Base-by-base conservation (phyloP, 2,888 invertebrate species). In the Nephrotoma appendiculata region DNA sequence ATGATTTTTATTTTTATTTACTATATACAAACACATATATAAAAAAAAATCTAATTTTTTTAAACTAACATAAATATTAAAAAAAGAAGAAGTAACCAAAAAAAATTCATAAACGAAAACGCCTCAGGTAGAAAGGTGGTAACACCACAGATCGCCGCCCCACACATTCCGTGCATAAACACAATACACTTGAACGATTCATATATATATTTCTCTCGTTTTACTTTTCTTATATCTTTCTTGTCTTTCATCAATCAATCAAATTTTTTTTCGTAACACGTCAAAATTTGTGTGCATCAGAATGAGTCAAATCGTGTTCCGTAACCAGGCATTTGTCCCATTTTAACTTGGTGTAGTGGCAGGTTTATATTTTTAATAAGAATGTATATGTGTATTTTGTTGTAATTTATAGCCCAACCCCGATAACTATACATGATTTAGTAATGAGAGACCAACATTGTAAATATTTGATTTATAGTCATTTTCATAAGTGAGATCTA, bases 101-200 rank as follows among this genome's bases (percentile, higher is more conserved):
- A 6, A 15, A 57, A 57, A 57, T 6, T 15, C 15, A 57, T 57
- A 11, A 57, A 57, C 11, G 52, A 57, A 6, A 57, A 57, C 52
- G 52, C 41, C 85, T 85, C 41, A 85, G 85, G 85, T 85, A 85
- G 83, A 83, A 85, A 85, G 85, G 85, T 85, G 85, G 85, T 83
- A 42, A 5, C 85, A 15, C 43, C 85, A 85, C 15, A 43, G 12
- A 42, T 85, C 15, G 43, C 41, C 85, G 85, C 85, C 85, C 85
- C 6, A 41, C 42, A 85, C 15, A 15, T 15, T 41, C 1, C 41
- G 12, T 15, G 31, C 31, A 7, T 83, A 1, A 12, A 83, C 4
- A 83, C 5, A 83, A 83, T 12, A 48, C 48, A n/a, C 48, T 48
- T 0, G 12, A 9, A 48, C 31, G 31, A 48, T 48, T 12, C n/a